A percentile compares a stretch with the other conserved stretches of the same genome.
These are phyloP conservation scores for Drosophila sproati DNA, from an alignment of 1,140 invertebrate species.

Conservation along the genomic window DNA sequence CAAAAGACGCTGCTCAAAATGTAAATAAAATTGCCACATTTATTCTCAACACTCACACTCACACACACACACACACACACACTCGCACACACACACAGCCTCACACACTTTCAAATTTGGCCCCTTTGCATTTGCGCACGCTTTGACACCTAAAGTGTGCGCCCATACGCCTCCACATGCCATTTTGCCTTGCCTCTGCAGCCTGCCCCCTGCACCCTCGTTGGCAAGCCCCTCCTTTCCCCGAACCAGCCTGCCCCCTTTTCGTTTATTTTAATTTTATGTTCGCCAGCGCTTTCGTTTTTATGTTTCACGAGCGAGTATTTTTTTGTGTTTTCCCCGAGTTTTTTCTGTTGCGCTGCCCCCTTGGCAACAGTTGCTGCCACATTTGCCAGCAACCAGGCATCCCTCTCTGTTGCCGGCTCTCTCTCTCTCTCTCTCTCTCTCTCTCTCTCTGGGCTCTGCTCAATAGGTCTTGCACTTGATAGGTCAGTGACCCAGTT, in stretches of 20 bases:
- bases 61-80: neutral
- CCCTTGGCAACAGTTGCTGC: conserved; percentile 69
- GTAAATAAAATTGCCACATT: conserved; percentile 80
- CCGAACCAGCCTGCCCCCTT: neutral
- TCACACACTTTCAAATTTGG: conserved; percentile 29
- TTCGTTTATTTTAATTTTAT: conserved; percentile 81
- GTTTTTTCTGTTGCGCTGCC: conserved; percentile 48
- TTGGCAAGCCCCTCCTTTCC: no score
- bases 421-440: conserved; percentile 28
- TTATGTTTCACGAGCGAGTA: conserved; percentile 44
- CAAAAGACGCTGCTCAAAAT: conserved; percentile 55
- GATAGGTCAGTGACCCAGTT: conserved; percentile 80
- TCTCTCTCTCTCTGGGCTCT: conserved; percentile 27
- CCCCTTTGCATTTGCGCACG: conserved; percentile 37
- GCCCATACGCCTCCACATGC: conserved; percentile 63
- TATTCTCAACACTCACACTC: conserved; percentile 36
- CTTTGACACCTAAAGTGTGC: conserved; percentile 82
- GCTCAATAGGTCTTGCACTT: conserved; percentile 81
- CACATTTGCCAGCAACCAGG: conserved; percentile 47
- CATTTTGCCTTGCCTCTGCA: neutral
- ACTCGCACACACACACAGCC: no score
- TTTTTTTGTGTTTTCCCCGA: conserved; percentile 34
- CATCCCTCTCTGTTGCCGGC: conserved; percentile 47
- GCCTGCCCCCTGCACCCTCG: conserved; percentile 39
- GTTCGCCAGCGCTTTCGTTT: conserved; percentile 71